A percentile compares a stretch with the other conserved stretches of the same genome.
Evolutionary conservation across 2,113 vertebrate species (phyloP).

Genomic region (Atractosteus spatula): DNA sequence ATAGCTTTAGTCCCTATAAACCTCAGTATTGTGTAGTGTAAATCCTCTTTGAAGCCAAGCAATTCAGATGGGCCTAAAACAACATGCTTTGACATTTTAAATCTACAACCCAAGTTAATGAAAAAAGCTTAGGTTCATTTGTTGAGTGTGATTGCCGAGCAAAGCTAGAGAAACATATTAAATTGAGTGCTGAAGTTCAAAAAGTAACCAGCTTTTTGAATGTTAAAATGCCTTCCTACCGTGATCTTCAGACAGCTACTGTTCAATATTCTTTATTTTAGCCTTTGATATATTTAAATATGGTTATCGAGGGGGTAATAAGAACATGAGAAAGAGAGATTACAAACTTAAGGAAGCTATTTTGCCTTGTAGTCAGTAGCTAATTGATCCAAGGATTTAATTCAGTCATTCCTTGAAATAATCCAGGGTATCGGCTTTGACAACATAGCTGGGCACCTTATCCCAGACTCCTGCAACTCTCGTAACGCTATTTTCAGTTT

Average conservation of each 20-base stretch:
- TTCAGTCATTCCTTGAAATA: too few species aligned
- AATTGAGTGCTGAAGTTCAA: slow-evolving; percentile 2
- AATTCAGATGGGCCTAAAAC: not conserved
- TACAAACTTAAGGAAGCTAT: too few species aligned
- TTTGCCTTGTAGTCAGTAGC: too few species aligned
- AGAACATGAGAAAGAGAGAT: too few species aligned
- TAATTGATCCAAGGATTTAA: too few species aligned
- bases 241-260: not conserved
- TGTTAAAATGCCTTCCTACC: not conserved
- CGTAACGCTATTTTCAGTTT: too few species aligned
- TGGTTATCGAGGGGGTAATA: too few species aligned
- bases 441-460: too few species aligned
- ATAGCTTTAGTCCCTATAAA: slow-evolving; percentile 1
- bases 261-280: not conserved
- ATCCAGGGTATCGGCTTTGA: too few species aligned
- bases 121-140: slow-evolving; percentile 3
- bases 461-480: too few species aligned
- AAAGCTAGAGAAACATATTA: not conserved
- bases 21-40: not conserved
- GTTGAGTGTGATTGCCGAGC: not conserved
- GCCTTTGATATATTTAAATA: too few species aligned
- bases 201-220: not conserved
- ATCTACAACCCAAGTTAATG: slow-evolving; percentile 1
- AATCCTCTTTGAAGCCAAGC: not conserved
- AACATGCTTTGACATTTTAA: slow-evolving; percentile 4